Evolutionary conservation across 2,888 invertebrate species (phyloP).

Genomic region (Acleris sparsana): DNA sequence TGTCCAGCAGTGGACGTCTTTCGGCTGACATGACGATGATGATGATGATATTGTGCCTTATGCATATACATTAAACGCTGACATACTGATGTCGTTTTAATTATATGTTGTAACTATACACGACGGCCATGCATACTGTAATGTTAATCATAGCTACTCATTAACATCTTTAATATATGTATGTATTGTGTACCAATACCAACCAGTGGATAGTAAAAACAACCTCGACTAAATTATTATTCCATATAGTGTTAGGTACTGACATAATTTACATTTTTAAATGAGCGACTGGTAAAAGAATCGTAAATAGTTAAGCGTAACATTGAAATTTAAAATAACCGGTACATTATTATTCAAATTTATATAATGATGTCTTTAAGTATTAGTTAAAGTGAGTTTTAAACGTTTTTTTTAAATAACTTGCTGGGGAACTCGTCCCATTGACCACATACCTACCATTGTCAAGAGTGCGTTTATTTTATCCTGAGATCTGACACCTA

Average conservation of each 20-base stretch:
- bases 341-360: conserved; percentile 31
- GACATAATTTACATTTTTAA: conserved; percentile 29
- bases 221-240: conserved; percentile 30
- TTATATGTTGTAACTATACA: conserved; percentile 21
- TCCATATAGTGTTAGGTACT: conserved; percentile 26
- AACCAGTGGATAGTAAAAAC: conserved; percentile 23
- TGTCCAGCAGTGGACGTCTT: no score
- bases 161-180: conserved; percentile 34
- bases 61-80: neutral
- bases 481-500: no score
- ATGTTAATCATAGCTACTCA: conserved; percentile 35
- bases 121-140: conserved; percentile 26
- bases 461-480: no score
- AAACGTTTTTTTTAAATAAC: neutral
- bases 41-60: no score
- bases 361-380: conserved; percentile 8
- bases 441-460: no score
- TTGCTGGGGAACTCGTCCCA: no score
- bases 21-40: no score
- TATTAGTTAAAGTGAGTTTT: conserved; percentile 5
- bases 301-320: conserved; percentile 15
- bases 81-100: conserved; percentile 1
- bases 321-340: conserved; percentile 21
- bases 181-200: conserved; percentile 25
- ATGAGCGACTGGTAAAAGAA: conserved; percentile 18